A percentile compares a stretch with the other conserved stretches of the same genome.
phyloP scores from a whole-genome alignment of 2,888 invertebrate species.

The Abscondita cerata region DNA sequence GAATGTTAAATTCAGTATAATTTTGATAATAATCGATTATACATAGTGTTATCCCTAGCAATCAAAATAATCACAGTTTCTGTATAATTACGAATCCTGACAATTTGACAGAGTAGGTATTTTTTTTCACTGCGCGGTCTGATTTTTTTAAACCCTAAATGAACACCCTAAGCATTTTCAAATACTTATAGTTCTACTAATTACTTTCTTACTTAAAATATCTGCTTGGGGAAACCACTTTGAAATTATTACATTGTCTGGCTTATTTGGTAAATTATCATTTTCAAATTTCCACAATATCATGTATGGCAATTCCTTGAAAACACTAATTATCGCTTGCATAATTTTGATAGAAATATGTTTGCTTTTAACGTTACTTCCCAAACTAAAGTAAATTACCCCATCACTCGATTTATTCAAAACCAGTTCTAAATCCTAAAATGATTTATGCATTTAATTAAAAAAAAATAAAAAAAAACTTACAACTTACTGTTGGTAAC shows the following conservation, averaged over 20 bases:
- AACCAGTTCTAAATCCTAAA: constrained; percentile 46
- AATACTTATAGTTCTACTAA: too few species aligned
- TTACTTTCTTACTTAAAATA: constrained; percentile 13
- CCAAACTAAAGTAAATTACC: constrained; percentile 51
- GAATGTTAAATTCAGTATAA: too few species aligned
- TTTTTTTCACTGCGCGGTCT: too few species aligned
- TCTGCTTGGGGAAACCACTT: constrained; percentile 21
- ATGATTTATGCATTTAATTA: constrained; percentile 7
- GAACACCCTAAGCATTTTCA: too few species aligned
- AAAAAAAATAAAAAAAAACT: not conserved
- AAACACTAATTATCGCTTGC: constrained; percentile 44
- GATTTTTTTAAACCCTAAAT: too few species aligned
- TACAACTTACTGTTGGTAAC: constrained; percentile 44
- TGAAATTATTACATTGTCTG: constrained; percentile 43
- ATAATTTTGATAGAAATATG: constrained; percentile 40
- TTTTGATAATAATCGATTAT: too few species aligned
- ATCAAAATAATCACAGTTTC: too few species aligned
- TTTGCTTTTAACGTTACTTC: constrained; percentile 47
- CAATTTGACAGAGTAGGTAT: too few species aligned
- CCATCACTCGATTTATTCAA: constrained; percentile 46
- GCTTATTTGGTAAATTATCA: constrained; percentile 38
- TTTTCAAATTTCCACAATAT: constrained; percentile 51
- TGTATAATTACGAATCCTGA: too few species aligned
- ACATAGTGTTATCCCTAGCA: too few species aligned
- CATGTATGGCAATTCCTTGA: constrained; percentile 45